Percentiles rank a stretch among this genome's conserved stretches.
Evolutionary conservation across 2,113 vertebrate genomes (phyloP).

Genomic region (Danionella cerebrum): DNA sequence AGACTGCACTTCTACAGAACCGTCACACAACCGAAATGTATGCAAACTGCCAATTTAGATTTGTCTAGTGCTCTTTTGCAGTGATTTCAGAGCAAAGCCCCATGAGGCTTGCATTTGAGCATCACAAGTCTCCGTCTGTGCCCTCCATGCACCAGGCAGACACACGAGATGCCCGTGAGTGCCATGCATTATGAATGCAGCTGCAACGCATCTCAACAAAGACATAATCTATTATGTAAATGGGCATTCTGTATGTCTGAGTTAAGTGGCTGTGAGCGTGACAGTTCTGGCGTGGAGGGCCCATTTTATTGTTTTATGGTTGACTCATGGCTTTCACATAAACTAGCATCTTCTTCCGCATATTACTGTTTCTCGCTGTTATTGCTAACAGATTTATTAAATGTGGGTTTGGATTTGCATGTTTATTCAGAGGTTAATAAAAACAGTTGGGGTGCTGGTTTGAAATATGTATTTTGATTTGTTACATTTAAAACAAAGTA

Average conservation of each 20-base stretch:
- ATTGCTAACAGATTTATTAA: neutral
- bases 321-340: slow-evolving; percentile 12
- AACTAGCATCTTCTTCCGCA: neutral
- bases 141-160: neutral
- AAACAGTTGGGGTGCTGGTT: no score
- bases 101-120: neutral
- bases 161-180: slow-evolving; percentile 14
- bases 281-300: slow-evolving; percentile 4
- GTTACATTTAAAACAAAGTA: no score
- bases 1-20: neutral
- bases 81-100: slow-evolving; percentile 19
- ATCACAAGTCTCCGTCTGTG: slow-evolving; percentile 10
- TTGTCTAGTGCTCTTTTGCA: slow-evolving; percentile 12
- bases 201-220: slow-evolving; percentile 29
- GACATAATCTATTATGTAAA: slow-evolving; percentile 37
- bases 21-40: slow-evolving; percentile 11
- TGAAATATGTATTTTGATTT: no score
- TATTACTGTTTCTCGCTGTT: neutral
- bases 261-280: slow-evolving; percentile 21
- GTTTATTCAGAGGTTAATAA: neutral
- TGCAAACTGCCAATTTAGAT: slow-evolving; percentile 25
- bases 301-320: neutral
- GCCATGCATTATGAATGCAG: slow-evolving; percentile 26
- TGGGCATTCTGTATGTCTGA: slow-evolving; percentile 24
- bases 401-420: neutral